phyloP scores from a whole-genome alignment of 2,888 invertebrate genomes.

The Phorcus lineatus region DNA sequence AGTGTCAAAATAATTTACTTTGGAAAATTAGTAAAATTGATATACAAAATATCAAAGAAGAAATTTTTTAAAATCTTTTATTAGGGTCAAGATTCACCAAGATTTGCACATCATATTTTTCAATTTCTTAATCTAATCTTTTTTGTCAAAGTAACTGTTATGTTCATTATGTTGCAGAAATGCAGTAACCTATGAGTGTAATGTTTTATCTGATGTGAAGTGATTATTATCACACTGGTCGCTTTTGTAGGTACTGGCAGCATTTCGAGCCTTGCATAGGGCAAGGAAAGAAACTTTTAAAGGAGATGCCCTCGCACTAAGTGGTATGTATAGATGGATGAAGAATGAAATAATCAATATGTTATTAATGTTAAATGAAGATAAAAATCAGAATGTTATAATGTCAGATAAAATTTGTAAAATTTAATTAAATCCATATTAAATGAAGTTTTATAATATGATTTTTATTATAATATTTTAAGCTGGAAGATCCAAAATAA shows the following conservation, averaged over 20 bases:
- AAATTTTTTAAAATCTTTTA: too few species aligned
- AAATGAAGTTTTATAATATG: background rate
- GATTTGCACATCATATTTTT: too few species aligned
- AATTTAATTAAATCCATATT: too few species aligned
- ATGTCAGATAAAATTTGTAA: too few species aligned
- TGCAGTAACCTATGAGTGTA: constrained; percentile 26
- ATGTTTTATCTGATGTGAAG: background rate
- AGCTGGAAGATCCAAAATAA: constrained; percentile 55
- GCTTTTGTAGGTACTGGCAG: constrained; percentile 52
- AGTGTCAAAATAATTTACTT: too few species aligned
- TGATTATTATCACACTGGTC: background rate
- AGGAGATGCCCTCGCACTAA: constrained; percentile 51
- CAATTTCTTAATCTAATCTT: too few species aligned
- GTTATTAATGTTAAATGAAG: background rate
- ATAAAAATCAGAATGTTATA: background rate
- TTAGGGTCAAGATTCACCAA: too few species aligned
- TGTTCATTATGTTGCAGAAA: too few species aligned
- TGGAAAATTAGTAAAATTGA: too few species aligned
- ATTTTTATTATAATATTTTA: constrained; percentile 28
- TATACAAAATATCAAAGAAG: too few species aligned
- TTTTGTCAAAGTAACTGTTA: too few species aligned
- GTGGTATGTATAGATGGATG: constrained; percentile 43
- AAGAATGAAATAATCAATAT: background rate
- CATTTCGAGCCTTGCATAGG: constrained; percentile 55
- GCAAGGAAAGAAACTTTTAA: constrained; percentile 53